Percentiles rank a stretch among this genome's conserved stretches.
phyloP scores from a whole-genome alignment of 1,140 invertebrate genomes.

The Drosophila bifasciata region DNA sequence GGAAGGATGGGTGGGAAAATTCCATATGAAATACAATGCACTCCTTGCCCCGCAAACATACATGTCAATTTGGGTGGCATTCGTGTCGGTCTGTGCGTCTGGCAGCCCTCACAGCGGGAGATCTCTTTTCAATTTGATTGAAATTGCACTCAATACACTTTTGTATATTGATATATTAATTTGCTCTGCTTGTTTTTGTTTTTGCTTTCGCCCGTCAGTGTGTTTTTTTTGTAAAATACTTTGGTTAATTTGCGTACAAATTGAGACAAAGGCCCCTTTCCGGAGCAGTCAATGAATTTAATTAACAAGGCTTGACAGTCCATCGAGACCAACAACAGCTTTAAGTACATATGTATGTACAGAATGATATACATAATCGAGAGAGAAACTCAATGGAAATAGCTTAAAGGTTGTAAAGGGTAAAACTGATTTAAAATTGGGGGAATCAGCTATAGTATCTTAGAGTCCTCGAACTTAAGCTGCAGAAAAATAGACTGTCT shows the following conservation, averaged over 20 bases:
- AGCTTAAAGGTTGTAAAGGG: too few species aligned
- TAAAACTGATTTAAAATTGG: not conserved
- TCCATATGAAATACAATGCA: slow-evolving; percentile 48
- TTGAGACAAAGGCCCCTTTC: slow-evolving; percentile 66
- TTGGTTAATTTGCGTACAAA: slow-evolving; percentile 74
- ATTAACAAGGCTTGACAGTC: slow-evolving; percentile 50
- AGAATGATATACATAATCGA: not conserved
- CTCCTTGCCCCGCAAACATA: slow-evolving; percentile 65
- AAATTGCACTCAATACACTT: slow-evolving; percentile 76
- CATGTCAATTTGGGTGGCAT: slow-evolving; percentile 74
- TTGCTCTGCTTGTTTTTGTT: slow-evolving; percentile 55
- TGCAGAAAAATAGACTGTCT: too few species aligned
- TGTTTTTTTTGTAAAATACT: slow-evolving; percentile 62
- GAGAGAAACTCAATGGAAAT: too few species aligned
- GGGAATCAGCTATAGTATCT: too few species aligned
- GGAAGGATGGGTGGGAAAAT: slow-evolving; percentile 7
- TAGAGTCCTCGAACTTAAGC: too few species aligned
- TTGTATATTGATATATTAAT: slow-evolving; percentile 82
- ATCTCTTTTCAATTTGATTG: slow-evolving; percentile 76
- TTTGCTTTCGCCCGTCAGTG: not conserved
- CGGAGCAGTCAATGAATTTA: slow-evolving; percentile 53
- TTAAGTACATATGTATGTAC: slow-evolving; percentile 20
- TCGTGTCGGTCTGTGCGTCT: slow-evolving; percentile 65
- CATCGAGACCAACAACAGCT: not conserved
- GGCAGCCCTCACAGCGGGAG: slow-evolving; percentile 63